Conservation (phyloP, 2,113 vertebrate species). For the Phalacrocorax brasilianus region DNA sequence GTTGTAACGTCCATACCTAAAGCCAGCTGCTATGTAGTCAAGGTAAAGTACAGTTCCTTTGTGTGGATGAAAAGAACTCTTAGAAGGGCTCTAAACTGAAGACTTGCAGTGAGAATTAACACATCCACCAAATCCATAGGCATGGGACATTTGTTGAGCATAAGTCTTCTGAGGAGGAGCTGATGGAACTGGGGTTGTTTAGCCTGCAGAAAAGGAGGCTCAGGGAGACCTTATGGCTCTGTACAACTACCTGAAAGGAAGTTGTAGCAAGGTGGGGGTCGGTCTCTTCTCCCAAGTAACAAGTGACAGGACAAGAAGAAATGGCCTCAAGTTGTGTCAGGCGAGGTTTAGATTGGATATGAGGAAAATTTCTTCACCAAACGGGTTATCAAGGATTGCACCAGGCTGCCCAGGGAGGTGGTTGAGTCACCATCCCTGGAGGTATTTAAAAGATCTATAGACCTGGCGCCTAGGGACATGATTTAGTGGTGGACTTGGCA, state of each 20-base stretch:
- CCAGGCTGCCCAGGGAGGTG: no score
- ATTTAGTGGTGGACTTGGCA: no score
- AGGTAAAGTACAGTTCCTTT: background rate
- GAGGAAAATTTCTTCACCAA: no score
- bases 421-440: no score
- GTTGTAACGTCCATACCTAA: background rate
- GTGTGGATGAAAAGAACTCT: background rate
- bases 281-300: no score
- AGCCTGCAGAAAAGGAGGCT: background rate
- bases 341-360: no score
- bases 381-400: no score
- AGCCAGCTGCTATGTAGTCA: background rate
- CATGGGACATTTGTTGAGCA: background rate
- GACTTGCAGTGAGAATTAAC: background rate
- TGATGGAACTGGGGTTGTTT: background rate
- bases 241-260: background rate
- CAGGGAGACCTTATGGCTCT: background rate
- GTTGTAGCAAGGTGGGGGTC: no score
- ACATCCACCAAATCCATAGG: background rate
- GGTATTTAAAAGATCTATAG: no score
- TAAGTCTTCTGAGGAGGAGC: background rate
- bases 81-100: background rate
- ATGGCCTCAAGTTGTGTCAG: no score
- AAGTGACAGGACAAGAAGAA: no score
- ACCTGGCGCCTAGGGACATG: no score